Evolutionary conservation across 2,888 invertebrate genomes (phyloP), one percentile per base, ranked within the genome.

Genomic region (Lasioglossum morio): DNA sequence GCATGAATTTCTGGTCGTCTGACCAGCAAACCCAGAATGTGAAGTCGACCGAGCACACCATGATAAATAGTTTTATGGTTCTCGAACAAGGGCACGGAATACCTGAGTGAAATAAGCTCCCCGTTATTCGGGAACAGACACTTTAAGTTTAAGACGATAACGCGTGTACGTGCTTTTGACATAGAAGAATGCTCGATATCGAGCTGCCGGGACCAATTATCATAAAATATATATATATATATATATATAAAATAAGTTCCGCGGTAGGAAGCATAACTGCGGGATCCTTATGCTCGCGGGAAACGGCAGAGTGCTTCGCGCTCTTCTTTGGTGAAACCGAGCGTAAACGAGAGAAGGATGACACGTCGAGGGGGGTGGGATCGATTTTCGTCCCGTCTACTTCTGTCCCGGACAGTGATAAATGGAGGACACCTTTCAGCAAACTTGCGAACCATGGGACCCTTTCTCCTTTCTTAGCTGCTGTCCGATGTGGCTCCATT

Each of bases 391-490:
- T 91, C 88, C 88, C 91, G 93, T 93, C 93, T 94, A 93, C 93
- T 93, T 93, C 93, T 95, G 94, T 92, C 91, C 88, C 85, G 88
- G 95, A 94, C 95, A 95, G 93, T 95, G 95, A 95, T 94, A 93
- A 94, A 95, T 94, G 93, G 91, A 89, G 90, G 90, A 84, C 92
- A 92, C 93, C 92, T 93, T 93, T 94, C 92, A 92, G 91, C 91
- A 82, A 92, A 92, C 92, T 92, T 91, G 92, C 91, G 82, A 90
- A 90, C 85, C 89, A 87, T 90, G 90, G 89, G 90, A 89, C 91
- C 91, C 90, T 90, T 10, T 91, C 88, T 69, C 66, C 66, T 91
- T 92, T 92, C 92, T 92, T 91, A 91, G 88, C 88, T 90, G 90
- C 88, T 85, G 87, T 87, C 88, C 78, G 88, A 87, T 86, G 90